Evolutionary conservation across 1,140 invertebrate species (phyloP), one percentile per base, ranked within the genome.

Genomic region (Dreissena polymorpha): DNA sequence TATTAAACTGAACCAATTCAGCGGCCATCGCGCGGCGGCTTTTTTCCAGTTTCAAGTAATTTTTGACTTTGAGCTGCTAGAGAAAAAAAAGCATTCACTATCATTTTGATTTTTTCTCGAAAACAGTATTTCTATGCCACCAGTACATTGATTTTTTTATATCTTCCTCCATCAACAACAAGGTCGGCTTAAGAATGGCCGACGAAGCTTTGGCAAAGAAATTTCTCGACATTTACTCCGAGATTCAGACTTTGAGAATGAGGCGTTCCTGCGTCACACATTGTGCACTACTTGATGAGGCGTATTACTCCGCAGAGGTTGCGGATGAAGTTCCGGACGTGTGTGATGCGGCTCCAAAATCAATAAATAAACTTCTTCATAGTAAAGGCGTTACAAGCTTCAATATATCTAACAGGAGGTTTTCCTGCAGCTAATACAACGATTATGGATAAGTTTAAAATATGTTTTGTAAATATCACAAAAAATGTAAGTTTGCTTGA

Each of bases 281-380:
- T 50, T 39, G 68, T 68, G 68, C 63, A 72, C 78, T 71, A 50
- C 68, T 80, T 64, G 68, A 72, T 39, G 78, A 80, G 10, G 78
- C 78, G n/a, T 21, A 39, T 16, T 72, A 72, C n/a, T 68, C 70
- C 10, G 78, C 78, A 29, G 78, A 80, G 65, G 16, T 64, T 18
- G 78, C 78, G 70, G 78, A 80, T 51, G 78, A 80, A 64, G 5
- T 80, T 72, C 69, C 78, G 55, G 69, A 80, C 49, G 25, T 80
- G 78, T 80, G 78, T 72, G 78, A 80, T 80, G 27, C 67, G 55
- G 67, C 68, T 7, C 78, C 16, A 16, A 80, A 27, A 49, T 72
- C 55, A 25, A 70, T 23, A n/a, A 72, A 70, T 72, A 72, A 64
- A 72, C 49, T 80, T 13, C 50, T 80, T 0, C 18, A 25, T 0